Percentiles rank a stretch among this genome's conserved stretches.
Conservation (phyloP, 2,888 invertebrate genomes). For the Lymantria monacha region DNA sequence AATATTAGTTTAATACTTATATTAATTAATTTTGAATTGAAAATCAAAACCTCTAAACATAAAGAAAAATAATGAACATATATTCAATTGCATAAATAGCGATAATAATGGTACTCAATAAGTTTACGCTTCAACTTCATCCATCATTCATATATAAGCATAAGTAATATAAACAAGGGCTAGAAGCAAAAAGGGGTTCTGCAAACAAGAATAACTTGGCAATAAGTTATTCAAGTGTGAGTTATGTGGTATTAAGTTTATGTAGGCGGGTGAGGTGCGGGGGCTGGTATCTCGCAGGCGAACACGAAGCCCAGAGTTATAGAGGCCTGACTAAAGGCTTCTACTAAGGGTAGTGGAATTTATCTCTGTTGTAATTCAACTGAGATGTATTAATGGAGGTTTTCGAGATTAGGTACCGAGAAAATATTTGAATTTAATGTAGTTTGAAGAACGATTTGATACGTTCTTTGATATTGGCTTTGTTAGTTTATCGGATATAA, state of each 20-base stretch:
- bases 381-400: slow-evolving; percentile 15
- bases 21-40: too few species aligned
- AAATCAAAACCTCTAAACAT: too few species aligned
- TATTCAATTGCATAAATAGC: neutral
- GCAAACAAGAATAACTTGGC: slow-evolving; percentile 64
- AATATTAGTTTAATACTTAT: too few species aligned
- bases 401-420: slow-evolving; percentile 12
- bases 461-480: slow-evolving; percentile 5
- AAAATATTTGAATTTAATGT: slow-evolving; percentile 7
- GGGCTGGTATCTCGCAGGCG: slow-evolving; percentile 41
- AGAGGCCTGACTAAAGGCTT: slow-evolving; percentile 30
- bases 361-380: slow-evolving; percentile 17
- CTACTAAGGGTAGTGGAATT: slow-evolving; percentile 34
- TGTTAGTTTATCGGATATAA: neutral
- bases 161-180: slow-evolving; percentile 39
- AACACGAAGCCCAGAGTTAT: slow-evolving; percentile 37
- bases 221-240: slow-evolving; percentile 73
- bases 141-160: slow-evolving; percentile 13
- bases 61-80: too few species aligned
- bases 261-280: slow-evolving; percentile 56
- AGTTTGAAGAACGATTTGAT: neutral
- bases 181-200: slow-evolving; percentile 56
- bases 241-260: slow-evolving; percentile 73
- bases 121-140: slow-evolving; percentile 20
- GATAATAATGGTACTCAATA: slow-evolving; percentile 25